Evolutionary conservation across 2,113 vertebrate species (phyloP).

Genomic region (Tilapia sparmanii): DNA sequence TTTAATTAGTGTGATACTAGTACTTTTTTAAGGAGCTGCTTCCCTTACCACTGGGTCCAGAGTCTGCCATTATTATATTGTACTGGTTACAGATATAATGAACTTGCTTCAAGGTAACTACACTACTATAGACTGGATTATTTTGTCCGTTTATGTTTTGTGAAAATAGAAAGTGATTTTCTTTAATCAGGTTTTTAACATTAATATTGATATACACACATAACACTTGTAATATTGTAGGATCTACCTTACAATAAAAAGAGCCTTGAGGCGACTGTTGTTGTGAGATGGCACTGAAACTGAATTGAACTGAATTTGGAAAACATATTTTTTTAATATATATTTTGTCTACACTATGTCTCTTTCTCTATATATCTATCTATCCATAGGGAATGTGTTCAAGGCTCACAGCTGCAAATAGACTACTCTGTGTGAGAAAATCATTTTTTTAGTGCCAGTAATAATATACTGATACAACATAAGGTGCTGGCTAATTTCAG

Average conservation of each 20-base stretch:
- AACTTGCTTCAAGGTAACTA: neutral
- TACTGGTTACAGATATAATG: neutral
- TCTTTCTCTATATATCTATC: neutral
- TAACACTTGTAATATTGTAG: neutral
- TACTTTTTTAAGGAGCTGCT: neutral
- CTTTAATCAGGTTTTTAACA: neutral
- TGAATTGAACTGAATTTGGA: neutral
- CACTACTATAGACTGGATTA: neutral
- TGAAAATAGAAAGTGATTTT: neutral
- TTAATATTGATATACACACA: neutral
- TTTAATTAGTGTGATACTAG: neutral
- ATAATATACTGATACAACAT: conserved; percentile 11
- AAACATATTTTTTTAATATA: neutral
- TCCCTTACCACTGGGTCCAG: neutral
- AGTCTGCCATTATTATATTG: neutral
- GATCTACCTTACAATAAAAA: neutral
- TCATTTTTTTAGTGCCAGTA: neutral
- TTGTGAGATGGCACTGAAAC: neutral
- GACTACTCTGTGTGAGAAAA: neutral
- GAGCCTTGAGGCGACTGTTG: neutral
- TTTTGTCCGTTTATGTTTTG: neutral
- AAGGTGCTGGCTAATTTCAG: conserved; percentile 11
- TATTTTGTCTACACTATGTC: neutral
- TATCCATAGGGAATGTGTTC: neutral
- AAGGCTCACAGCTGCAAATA: neutral